Base-by-base conservation (phyloP, 2,113 vertebrate species). In the Alectura lathami region DNA sequence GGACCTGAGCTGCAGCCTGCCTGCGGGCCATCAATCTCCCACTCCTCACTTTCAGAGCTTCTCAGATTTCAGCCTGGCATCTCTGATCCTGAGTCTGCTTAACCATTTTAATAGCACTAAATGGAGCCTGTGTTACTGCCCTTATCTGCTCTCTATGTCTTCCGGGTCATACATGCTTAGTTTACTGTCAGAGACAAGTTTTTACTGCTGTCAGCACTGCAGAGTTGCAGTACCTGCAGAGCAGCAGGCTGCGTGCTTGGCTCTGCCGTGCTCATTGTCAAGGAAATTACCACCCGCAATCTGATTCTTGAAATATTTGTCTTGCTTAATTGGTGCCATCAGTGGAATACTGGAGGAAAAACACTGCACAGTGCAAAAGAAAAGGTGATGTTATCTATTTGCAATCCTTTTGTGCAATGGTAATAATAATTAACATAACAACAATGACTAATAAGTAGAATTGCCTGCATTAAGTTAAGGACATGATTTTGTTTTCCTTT, bases 141-240 rank as follows among this genome's bases (percentile, higher is more conserved):
- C 93, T 96, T 96, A 94, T 96, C 96, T 95, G 94, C 94, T 96
- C 92, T 69, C 83, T 50, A 83, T 91, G 93, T 87, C 96, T 96
- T 96, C 96, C 83, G 91, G 96, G 96, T 97, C 96, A 96, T 66
- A 91, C 93, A 96, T 94, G 96, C 96, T 96, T 94, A 94, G 94
- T 97, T 96, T 95, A 93, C 92, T 97, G 96, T 95, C 93, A 96
- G 93, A 97, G 92, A 92, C 93, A 95, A 96, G 95, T 96, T 96
- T 96, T 93, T 87, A 93, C 93, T 96, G 96, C 96, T 95, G 96
- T 96, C 95, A 97, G 96, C 93, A 96, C 93, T 95, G 96, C 96
- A 92, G 94, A 89, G 96, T 88, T 92, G 76, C 59, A 17, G 94
- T 94, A 97, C 93, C 96, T 96, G 96, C 94, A 96, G 94, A 96